Conservation (phyloP, 1,140 invertebrate genomes). For the Brachionus koreanus region DNA sequence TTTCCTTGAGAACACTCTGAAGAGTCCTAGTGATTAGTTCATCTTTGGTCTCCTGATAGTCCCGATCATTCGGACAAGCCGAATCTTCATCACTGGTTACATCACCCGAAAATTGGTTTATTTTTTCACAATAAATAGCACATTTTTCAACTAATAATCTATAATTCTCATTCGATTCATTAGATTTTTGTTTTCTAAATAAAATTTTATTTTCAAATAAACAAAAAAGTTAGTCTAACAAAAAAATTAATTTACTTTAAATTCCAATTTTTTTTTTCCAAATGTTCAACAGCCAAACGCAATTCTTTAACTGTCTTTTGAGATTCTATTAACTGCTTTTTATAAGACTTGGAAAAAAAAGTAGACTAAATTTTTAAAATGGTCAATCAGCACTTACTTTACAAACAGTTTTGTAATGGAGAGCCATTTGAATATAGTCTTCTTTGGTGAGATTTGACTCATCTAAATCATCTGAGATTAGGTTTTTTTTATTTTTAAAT, state of each 20-base stretch:
- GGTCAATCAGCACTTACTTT: not conserved
- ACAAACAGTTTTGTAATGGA: constrained; percentile 22
- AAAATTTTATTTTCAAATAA: not conserved
- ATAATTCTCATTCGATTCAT: not conserved
- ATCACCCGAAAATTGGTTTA: not conserved
- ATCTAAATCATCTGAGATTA: not conserved
- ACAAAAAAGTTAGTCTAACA: not conserved
- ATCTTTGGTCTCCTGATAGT: not conserved
- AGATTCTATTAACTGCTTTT: constrained; percentile 36
- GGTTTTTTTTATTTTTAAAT: not conserved
- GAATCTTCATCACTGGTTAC: constrained; percentile 5
- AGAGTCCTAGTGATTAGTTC: not conserved
- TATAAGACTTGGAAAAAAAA: not conserved
- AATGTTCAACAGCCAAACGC: not conserved
- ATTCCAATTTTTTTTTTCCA: constrained; percentile 33
- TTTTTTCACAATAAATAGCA: constrained; percentile 21
- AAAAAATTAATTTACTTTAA: not conserved
- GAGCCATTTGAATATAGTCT: constrained; percentile 38
- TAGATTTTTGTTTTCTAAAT: not conserved
- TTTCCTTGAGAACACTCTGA: constrained; percentile 19
- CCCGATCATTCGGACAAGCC: not conserved
- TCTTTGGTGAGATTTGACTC: not conserved
- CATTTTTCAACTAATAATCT: not conserved
- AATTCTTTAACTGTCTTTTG: constrained; percentile 35
- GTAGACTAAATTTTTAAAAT: not conserved